Base-by-base conservation (phyloP, 1,140 invertebrate genomes). In the Pseudoatta argentina region DNA sequence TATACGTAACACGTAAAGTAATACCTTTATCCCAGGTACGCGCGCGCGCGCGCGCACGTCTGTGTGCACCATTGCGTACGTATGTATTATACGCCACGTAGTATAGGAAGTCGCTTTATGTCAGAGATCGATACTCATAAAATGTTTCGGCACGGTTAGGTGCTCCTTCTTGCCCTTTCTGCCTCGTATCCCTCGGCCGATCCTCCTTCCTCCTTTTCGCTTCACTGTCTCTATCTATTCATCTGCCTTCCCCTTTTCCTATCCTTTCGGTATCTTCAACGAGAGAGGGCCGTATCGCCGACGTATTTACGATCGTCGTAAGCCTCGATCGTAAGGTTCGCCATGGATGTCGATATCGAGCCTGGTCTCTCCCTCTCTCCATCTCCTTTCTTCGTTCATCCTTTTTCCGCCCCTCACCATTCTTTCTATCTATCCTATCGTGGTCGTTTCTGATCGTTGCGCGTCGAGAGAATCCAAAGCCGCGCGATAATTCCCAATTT, bases 251-350 rank as follows among this genome's bases (percentile, higher is more conserved):
- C 78, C 86, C 67, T 86, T 87, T 69, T 67, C 79, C 79, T 86
- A 87, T 86, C 71, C 79, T 75, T 88, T 88, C 77, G 85, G 82
- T 91, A 89, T 85, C 89, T 86, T 86, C 77, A 79, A 87, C 82
- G 87, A 87, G 85, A 79, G 87, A 92, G 86, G 87, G 91, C 85
- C 91, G 88, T 93, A 93, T 92, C 93, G 89, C 83, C 87, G 93
- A 94, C 92, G 93, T 93, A 93, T 93, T 94, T 93, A 94, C 92
- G 92, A 92, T 91, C 93, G 86, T 88, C 93, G 92, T 94, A 93
- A 94, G 93, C 92, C 91, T 93, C 88, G 91, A 92, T 92, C 91
- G 92, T 92, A 92, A 92, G 88, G 81, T 89, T 89, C 73, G 79
- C 90, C 88, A 75, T 89, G 89, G 92, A 92, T 90, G 92, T 92